Evolutionary conservation across 2,113 vertebrate species (phyloP), one percentile per base, ranked within the genome.

Genomic region (Nothobranchius kuhntae): DNA sequence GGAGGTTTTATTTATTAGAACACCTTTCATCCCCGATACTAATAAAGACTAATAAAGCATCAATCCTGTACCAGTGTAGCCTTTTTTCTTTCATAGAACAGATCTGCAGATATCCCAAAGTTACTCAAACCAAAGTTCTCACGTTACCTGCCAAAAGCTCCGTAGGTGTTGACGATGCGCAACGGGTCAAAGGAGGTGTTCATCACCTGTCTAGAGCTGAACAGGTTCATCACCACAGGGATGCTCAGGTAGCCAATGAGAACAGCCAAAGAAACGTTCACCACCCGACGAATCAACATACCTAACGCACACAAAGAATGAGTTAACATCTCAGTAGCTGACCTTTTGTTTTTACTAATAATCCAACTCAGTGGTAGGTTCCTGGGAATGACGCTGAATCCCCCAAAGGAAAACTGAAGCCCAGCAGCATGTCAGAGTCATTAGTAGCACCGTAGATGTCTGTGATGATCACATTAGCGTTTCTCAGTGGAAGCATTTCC

Each of bases 101-200:
- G 40, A 42, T 7, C 10, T 8, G 7, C 40, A 42, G 40, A 11
- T 42, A 42, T 42, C 2, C 11, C 9, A 7, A 2, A 3, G 8
- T 44, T 9, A 12, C 11, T 7, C 21, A 21, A 21, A 21, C 21
- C 21, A 21, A 21, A 21, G 21, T 21, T 21, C 46, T 24, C 3
- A 7, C 42, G 3, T 24, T 93, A 99, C 98, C 97, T 99, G 57
- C 97, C 97, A 0, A 99, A 99, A 47, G 97, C 96, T 15, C 98
- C 98, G 0, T 99, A 99, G 1, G 96, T 98, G 92, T 99, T 99
- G 86, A 99, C 97, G 0, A 99, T 97, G 15, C 96, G 75, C 52
- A 99, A 93, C 0, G 98, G 85, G 85, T 93, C 94, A 75, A 98
- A 99, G 0, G 96, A 97, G 0, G 93, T 94, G 89, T 98, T 99